These are phyloP conservation scores for Nibea albiflora DNA, from an alignment of 2,113 vertebrate species.

Conservation along the genomic window DNA sequence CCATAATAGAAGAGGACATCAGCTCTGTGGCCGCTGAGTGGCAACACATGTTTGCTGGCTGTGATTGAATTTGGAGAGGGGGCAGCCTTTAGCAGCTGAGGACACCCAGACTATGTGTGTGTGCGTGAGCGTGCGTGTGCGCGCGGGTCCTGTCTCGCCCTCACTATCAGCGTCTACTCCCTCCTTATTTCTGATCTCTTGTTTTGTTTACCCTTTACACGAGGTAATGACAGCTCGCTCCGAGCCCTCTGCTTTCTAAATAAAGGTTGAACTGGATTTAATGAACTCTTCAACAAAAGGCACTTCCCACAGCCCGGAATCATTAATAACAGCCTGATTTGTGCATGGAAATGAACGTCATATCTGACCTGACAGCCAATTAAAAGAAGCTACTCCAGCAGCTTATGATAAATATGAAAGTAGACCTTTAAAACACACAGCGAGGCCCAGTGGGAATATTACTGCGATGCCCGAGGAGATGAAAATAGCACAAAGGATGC, in stretches of 20 bases:
- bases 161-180: conserved; percentile 10
- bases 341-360: not conserved
- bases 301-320: not conserved
- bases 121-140: not conserved
- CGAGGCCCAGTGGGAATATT: conserved; percentile 13
- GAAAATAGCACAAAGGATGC: conserved; percentile 22
- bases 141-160: conserved; percentile 33
- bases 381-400: not conserved
- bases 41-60: not conserved
- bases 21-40: not conserved
- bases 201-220: conserved; percentile 54
- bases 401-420: not conserved
- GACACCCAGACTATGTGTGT: conserved; percentile 5
- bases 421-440: not conserved
- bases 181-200: conserved; percentile 2
- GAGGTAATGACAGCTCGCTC: conserved; percentile 29
- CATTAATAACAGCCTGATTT: not conserved
- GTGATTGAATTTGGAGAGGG: not conserved
- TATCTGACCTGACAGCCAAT: conserved; percentile 21
- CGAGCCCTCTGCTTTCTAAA: not conserved
- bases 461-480: conserved; percentile 1
- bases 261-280: conserved; percentile 21
- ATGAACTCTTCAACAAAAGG: conserved; percentile 35
- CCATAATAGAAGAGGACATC: not conserved
- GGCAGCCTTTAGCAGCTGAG: conserved; percentile 24